Evolutionary conservation across 2,113 vertebrate genomes (phyloP).

Genomic region (Cromileptes altivelis): DNA sequence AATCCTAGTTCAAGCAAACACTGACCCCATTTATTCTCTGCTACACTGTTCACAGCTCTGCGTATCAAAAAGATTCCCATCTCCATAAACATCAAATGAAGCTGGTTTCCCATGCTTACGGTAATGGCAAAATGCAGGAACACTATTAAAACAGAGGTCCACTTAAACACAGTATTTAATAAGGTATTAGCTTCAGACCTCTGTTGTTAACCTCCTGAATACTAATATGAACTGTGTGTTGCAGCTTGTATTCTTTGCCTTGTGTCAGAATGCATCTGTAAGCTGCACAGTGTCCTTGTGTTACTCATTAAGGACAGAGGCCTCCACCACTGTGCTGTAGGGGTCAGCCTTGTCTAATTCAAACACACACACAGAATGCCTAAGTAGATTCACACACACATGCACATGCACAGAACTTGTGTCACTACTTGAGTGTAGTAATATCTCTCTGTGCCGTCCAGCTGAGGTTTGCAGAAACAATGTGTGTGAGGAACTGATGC

Average conservation of each 20-base stretch:
- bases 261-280: constrained; percentile 29
- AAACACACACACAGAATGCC: constrained; percentile 42
- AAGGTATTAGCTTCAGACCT: not conserved
- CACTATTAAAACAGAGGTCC: not conserved
- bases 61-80: not conserved
- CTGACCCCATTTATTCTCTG: constrained; percentile 12
- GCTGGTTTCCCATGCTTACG: not conserved
- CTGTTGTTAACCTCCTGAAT: not conserved
- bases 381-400: constrained; percentile 54
- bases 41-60: constrained; percentile 1
- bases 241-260: constrained; percentile 28
- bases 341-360: constrained; percentile 59
- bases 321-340: constrained; percentile 29
- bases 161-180: constrained; percentile 13
- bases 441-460: constrained; percentile 48
- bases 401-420: constrained; percentile 31
- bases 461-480: constrained; percentile 25
- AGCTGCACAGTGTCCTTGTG: constrained; percentile 32
- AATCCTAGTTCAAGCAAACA: constrained; percentile 12
- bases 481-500: constrained; percentile 32
- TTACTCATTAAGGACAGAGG: constrained; percentile 29
- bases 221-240: not conserved
- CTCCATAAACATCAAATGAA: not conserved
- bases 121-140: not conserved
- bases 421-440: constrained; percentile 38